Evolutionary conservation across 2,888 invertebrate genomes (phyloP), one percentile per base, ranked within the genome.

Genomic region (Diplolepis rosae): DNA sequence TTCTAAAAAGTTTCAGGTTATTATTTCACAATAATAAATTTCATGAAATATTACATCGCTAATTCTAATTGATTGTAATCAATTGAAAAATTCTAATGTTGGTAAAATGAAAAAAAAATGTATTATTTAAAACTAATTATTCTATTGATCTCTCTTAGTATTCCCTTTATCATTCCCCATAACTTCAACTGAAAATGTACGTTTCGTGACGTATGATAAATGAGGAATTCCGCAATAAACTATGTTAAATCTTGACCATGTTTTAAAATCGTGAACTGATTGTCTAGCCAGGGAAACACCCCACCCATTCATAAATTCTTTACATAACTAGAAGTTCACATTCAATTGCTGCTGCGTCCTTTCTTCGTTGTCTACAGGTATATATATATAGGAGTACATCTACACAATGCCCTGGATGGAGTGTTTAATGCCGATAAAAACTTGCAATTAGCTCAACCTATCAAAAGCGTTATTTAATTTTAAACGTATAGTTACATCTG

Each of bases 241-340:
- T 61, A 42, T 61, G 61, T 61, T 39, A 61, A 61, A 61, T 61
- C 39, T 39, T 61, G 39, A 24, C 9, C 11, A 27, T 35, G 61
- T 35, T 61, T 61, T 35, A n/a, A 35, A 61, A 61, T 61, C 39
- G 39, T 39, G 61, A 61, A 39, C 24, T 61, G 39, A 61, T 61
- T 61, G 61, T 61, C 39, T 61, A 32, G 22, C 50, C 18, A 48
- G 24, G 50, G 45, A 50, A 45, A 48, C 48, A 66, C 45, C 66
- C n/a, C 66, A 66, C 66, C 28, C 66, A 66, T 66, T 66, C 66
- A 66, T 66, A 50, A 66, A 66, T 66, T 66, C 48, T 50, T 24
- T 24, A 30, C 66, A 66, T 66, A 50, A 32, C 30, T 66, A 13
- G 22, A 32, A 32, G 24, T 56, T 56, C 56, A 24, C 39, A 61